Evolutionary conservation across 2,888 invertebrate genomes (phyloP).

Genomic region (Xylota segnis): DNA sequence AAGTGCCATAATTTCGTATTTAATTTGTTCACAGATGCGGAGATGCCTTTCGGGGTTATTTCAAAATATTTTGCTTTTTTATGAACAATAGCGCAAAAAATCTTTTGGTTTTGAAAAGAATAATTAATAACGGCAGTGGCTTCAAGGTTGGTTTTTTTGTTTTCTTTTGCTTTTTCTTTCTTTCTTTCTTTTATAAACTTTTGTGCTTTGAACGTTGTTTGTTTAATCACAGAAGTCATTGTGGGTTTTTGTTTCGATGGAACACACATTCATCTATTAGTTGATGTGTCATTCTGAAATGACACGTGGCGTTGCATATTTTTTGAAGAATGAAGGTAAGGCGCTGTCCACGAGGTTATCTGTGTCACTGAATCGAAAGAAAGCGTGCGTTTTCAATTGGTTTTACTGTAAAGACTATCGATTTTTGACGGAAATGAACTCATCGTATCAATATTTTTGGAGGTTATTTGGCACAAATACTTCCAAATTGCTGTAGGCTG

Average conservation of each 20-base stretch:
- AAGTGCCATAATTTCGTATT: constrained; percentile 15
- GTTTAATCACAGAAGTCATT: constrained; percentile 28
- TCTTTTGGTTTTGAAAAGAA: constrained; percentile 28
- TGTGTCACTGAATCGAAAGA: constrained; percentile 2
- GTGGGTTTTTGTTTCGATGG: constrained; percentile 21
- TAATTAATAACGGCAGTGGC: constrained; percentile 33
- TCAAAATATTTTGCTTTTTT: constrained; percentile 9
- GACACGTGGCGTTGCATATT: constrained; percentile 8
- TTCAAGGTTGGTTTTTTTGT: constrained; percentile 7
- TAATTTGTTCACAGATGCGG: constrained; percentile 1
- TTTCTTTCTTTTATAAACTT: no score
- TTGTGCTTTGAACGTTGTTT: constrained; percentile 4
- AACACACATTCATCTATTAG: constrained; percentile 11
- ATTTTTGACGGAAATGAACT: neutral
- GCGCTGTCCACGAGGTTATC: constrained; percentile 2
- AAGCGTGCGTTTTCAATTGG: constrained; percentile 6
- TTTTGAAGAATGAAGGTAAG: neutral
- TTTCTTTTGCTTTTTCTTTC: no score
- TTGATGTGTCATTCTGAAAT: constrained; percentile 27
- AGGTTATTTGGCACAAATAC: no score
- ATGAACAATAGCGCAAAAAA: constrained; percentile 17
- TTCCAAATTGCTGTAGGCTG: no score
- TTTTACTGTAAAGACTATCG: neutral
- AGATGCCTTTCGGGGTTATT: constrained; percentile 17
- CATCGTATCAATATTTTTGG: no score